phyloP scores from a whole-genome alignment of 2,797 vertebrate genomes.

The Capromys pilorides region DNA sequence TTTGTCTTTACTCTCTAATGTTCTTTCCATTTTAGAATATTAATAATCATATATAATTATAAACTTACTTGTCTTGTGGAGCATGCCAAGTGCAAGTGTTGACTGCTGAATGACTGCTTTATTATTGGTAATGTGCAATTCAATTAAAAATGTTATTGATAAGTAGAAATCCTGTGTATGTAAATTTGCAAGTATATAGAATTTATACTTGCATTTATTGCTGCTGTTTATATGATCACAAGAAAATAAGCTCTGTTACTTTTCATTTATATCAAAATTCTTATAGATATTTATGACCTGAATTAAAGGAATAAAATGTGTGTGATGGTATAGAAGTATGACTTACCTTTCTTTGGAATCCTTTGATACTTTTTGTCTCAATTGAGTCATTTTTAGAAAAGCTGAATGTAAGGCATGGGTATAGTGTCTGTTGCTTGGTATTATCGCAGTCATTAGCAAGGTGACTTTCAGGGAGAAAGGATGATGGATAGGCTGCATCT shows the following conservation, averaged over 20 bases:
- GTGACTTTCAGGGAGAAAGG: conserved; percentile 88
- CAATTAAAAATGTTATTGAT: neutral
- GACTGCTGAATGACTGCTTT: neutral
- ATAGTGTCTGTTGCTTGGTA: conserved; percentile 69
- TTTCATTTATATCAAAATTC: conserved; percentile 33
- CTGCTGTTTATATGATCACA: neutral
- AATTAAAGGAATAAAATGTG: conserved; percentile 31
- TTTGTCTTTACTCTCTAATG: conserved; percentile 6
- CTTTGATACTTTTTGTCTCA: conserved; percentile 14
- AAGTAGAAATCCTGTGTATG: neutral
- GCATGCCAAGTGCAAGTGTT: neutral
- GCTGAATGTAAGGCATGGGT: conserved; percentile 9
- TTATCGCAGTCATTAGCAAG: conserved; percentile 84
- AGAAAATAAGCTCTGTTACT: neutral
- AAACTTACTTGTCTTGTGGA: neutral
- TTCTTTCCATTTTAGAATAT: neutral
- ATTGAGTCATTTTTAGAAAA: conserved; percentile 62
- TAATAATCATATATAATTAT: neutral
- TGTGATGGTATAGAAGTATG: conserved; percentile 26
- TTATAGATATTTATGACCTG: neutral
- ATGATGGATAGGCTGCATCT: conserved; percentile 85
- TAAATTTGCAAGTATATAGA: neutral
- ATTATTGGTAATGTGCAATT: neutral
- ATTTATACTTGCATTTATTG: neutral
- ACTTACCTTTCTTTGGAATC: conserved; percentile 50